Percentiles rank a stretch among this genome's conserved stretches.
Evolutionary conservation across 2,888 invertebrate species (phyloP).

Genomic region (Tortricodes alternella): DNA sequence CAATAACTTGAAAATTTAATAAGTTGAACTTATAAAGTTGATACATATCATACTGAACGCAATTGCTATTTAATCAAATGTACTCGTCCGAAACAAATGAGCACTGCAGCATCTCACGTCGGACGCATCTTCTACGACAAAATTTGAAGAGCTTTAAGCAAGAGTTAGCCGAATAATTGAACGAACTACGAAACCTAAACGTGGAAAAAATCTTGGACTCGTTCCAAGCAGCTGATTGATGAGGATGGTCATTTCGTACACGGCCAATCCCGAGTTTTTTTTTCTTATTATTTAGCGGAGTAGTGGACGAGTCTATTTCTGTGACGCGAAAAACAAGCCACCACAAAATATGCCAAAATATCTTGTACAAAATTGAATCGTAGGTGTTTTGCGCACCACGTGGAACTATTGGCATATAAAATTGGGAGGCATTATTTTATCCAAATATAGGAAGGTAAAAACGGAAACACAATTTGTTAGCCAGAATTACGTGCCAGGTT

Average conservation of each 20-base stretch:
- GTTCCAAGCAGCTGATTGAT: constrained; percentile 82
- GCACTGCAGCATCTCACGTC: background rate
- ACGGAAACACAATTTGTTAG: background rate
- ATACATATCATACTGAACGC: too few species aligned
- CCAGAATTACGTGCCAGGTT: constrained; percentile 17
- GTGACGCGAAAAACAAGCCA: constrained; percentile 78
- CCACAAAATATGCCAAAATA: constrained; percentile 65
- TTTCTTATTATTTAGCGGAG: constrained; percentile 82
- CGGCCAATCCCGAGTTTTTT: constrained; percentile 81
- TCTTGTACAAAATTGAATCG: constrained; percentile 49
- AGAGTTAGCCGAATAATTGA: constrained; percentile 70
- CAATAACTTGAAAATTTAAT: too few species aligned
- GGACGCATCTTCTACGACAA: background rate
- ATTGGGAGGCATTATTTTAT: constrained; percentile 21
- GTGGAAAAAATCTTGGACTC: constrained; percentile 81
- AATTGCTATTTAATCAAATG: too few species aligned
- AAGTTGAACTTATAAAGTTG: too few species aligned
- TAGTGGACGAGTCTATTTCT: constrained; percentile 79
- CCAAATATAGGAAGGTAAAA: constrained; percentile 23
- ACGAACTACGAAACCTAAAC: constrained; percentile 80
- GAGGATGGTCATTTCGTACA: constrained; percentile 83
- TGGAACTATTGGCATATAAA: constrained; percentile 20
- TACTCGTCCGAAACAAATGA: too few species aligned
- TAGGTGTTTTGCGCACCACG: constrained; percentile 28
- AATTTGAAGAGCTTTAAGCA: constrained; percentile 37